Base-by-base conservation (phyloP, 1,140 invertebrate genomes). In the Drosophila serrata region DNA sequence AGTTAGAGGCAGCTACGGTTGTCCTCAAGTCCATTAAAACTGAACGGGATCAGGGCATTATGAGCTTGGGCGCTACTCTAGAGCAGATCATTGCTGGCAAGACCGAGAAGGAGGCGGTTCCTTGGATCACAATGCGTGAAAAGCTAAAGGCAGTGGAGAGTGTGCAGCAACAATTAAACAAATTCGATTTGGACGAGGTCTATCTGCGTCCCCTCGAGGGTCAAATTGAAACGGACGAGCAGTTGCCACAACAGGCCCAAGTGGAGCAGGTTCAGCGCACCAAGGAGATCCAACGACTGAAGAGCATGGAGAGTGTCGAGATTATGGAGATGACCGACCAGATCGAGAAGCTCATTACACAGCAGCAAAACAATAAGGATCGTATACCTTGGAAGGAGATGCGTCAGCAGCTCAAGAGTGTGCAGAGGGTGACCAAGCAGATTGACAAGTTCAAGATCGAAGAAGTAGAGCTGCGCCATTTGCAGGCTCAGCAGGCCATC, bases 221-320 rank as follows among this genome's bases (percentile, higher is more conserved):
- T 11, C 79, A 81, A 74, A 91, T 91, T 3, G 64, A 82, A 35
- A 91, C 77, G 0, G 90, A 90, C 19, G 56, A 79, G 24, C 75
- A 75, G 43, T 24, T 81, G 24, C 81, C 88, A 27, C 81, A 90
- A 49, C 90, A 92, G 40, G 87, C 87, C 0, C 79, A 79, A 19
- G 70, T 85, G 12, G 81, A 90, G 24, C 80, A 91, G 31, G 72
- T 79, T 0, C 62, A 92, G 55, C 84, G 87, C 22, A 81, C 64
- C 45, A 76, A 81, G 35, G 90, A 92, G 56, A 91, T 92, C 11
- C 88, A 91, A 58, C 76, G 90, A 1, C 61, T 93, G 0, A 90
- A 93, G 86, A 87, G 92, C 53, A 79, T 92, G 69, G 93, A 94
- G 73, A 91, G 92, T 37, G 80, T 90, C n/a, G 80, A 93, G 37